A percentile compares a stretch with the other conserved stretches of the same genome.
These are phyloP conservation scores for Phylloscopus trochiloides DNA, from an alignment of 2,113 vertebrate species.

Conservation along the genomic window DNA sequence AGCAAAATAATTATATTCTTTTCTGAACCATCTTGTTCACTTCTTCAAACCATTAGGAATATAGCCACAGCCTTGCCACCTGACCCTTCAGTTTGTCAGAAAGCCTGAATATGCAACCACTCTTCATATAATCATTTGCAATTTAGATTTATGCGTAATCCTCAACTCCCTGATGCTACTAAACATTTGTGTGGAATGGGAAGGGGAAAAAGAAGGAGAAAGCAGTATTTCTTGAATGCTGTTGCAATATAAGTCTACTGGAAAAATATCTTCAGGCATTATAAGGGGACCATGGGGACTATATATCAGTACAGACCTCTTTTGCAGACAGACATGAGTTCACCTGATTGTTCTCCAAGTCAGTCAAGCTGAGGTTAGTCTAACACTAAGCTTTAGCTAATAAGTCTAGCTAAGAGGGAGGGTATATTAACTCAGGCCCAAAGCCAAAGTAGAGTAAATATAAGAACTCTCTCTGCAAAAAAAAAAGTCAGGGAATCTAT, in stretches of 20 bases:
- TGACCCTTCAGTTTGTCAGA: background rate
- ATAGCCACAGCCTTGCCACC: background rate
- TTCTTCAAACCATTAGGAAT: background rate
- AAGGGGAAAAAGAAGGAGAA: background rate
- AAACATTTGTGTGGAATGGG: background rate
- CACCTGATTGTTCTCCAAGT: conserved; percentile 6
- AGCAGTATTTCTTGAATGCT: background rate
- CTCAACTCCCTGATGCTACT: background rate
- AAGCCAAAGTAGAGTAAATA: background rate
- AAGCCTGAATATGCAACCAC: background rate
- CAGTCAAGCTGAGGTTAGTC: background rate
- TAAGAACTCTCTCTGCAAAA: background rate
- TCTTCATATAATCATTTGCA: background rate
- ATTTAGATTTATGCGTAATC: background rate
- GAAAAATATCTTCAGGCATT: background rate
- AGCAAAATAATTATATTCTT: background rate
- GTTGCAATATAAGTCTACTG: background rate
- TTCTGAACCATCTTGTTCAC: background rate
- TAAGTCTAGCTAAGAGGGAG: background rate
- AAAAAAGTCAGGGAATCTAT: background rate
- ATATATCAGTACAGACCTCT: background rate
- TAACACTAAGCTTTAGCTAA: background rate
- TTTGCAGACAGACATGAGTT: conserved; percentile 24
- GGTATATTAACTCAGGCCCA: background rate
- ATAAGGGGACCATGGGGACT: background rate